Evolutionary conservation across 2,888 invertebrate species (phyloP).

Genomic region (Germaria angustata): DNA sequence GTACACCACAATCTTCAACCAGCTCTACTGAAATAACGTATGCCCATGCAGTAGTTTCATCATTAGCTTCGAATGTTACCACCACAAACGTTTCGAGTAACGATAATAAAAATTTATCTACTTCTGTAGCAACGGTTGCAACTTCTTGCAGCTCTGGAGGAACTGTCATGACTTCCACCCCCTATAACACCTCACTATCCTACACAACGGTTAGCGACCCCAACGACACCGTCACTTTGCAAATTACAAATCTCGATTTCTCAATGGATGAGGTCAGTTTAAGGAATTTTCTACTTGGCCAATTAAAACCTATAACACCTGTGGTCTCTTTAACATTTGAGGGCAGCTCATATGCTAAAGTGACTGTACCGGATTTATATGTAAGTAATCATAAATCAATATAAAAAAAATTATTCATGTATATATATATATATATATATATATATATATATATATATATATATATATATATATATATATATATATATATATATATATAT

Average conservation of each 20-base stretch:
- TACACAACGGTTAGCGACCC: conserved; percentile 69
- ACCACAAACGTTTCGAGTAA: conserved; percentile 26
- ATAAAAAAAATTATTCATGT: too few relatives aligned
- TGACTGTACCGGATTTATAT: conserved; percentile 79
- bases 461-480: too few relatives aligned
- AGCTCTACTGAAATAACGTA: conserved; percentile 56
- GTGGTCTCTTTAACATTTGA: conserved; percentile 79
- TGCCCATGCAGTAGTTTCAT: conserved; percentile 60
- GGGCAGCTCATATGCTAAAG: conserved; percentile 78
- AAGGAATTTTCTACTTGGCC: conserved; percentile 77
- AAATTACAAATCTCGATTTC: conserved; percentile 80
- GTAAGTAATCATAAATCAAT: conserved; percentile 73
- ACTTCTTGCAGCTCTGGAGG: conserved; percentile 22
- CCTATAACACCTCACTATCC: conserved; percentile 34
- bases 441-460: neutral
- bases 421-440: neutral
- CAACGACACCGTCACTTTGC: conserved; percentile 76
- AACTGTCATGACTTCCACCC: conserved; percentile 38
- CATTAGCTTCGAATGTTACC: conserved; percentile 36
- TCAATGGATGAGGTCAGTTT: conserved; percentile 78
- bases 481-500: too few relatives aligned
- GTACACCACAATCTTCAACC: conserved; percentile 43
- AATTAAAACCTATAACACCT: conserved; percentile 79
- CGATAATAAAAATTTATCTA: conserved; percentile 42
- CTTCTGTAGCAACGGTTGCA: conserved; percentile 40